These are phyloP conservation scores for Dasypolia templi DNA, from an alignment of 2,888 invertebrate genomes.

Conservation along the genomic window DNA sequence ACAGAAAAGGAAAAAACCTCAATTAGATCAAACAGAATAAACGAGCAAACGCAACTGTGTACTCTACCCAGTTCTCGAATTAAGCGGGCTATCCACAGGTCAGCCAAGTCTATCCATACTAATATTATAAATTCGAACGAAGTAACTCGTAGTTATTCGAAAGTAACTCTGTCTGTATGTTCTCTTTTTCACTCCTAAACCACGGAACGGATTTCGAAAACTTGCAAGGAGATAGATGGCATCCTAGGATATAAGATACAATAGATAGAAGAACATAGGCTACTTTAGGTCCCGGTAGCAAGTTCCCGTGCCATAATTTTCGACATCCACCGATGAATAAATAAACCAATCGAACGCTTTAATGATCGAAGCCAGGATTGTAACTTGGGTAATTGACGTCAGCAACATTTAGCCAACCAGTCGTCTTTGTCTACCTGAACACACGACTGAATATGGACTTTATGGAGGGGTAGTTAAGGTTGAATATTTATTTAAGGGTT, in stretches of 20 bases:
- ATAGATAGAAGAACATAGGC: too few species aligned
- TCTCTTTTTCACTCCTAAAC: too few species aligned
- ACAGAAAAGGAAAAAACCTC: neutral
- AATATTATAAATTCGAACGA: too few species aligned
- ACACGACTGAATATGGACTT: constrained; percentile 40
- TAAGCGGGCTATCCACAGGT: constrained; percentile 22
- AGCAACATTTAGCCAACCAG: constrained; percentile 41
- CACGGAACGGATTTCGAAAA: too few species aligned
- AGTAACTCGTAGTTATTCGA: too few species aligned
- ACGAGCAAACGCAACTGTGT: neutral
- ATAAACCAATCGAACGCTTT: constrained; percentile 53
- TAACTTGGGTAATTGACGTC: constrained; percentile 56
- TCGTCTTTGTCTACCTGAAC: constrained; percentile 23
- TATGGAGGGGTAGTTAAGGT: constrained; percentile 29
- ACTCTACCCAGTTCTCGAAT: constrained; percentile 17
- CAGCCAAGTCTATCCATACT: constrained; percentile 17
- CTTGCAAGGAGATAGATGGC: too few species aligned
- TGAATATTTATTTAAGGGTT: constrained; percentile 39
- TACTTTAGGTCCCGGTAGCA: too few species aligned
- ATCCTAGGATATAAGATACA: too few species aligned
- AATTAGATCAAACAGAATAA: neutral
- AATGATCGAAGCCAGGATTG: constrained; percentile 47
- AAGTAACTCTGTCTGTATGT: too few species aligned
- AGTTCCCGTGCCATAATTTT: too few species aligned
- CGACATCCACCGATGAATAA: too few species aligned